Evolutionary conservation across 2,888 invertebrate genomes (phyloP), one percentile per base, ranked within the genome.

Genomic region (Odontocolon sp.): DNA sequence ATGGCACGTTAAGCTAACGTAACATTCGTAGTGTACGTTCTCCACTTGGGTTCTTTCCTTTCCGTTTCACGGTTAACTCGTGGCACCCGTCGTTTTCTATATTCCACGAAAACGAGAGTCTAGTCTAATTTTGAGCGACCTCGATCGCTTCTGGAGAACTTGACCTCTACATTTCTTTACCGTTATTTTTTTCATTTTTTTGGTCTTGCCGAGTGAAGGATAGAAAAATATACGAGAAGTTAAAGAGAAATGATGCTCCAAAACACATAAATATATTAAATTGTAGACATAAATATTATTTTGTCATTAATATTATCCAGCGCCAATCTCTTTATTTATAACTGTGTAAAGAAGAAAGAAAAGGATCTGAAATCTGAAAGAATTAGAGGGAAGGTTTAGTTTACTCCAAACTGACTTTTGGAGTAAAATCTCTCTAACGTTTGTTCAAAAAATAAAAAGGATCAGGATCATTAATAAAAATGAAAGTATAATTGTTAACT

Each of bases 401-500:
- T n/a, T n/a, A n/a, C n/a, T n/a, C n/a, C n/a, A n/a, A n/a, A n/a
- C n/a, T n/a, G n/a, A n/a, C n/a, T n/a, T n/a, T n/a, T n/a, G n/a
- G n/a, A n/a, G n/a, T n/a, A n/a, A n/a, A n/a, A n/a, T n/a, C n/a
- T n/a, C n/a, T n/a, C n/a, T n/a, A n/a, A n/a, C n/a, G 5, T 54
- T 54, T 26, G 31, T 18, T 54, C n/a, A n/a, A n/a, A n/a, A n/a
- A n/a, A n/a, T n/a, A n/a, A n/a, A n/a, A n/a, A n/a, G n/a, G n/a
- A n/a, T n/a, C n/a, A n/a, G n/a, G n/a, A 33, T 16, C 3, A 33
- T 28, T 50, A 6, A 31, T 33, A 3, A 21, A 67, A 16, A 56
- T 14, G 18, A 14, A 31, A 23, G 23, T 45, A 26, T 36, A 23
- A 47, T 14, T 45, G 68, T 45, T 50, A 89, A 95, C 96, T 95